Evolutionary conservation across 2,113 vertebrate species (phyloP), one percentile per base, ranked within the genome.

Genomic region (Petromus typicus): DNA sequence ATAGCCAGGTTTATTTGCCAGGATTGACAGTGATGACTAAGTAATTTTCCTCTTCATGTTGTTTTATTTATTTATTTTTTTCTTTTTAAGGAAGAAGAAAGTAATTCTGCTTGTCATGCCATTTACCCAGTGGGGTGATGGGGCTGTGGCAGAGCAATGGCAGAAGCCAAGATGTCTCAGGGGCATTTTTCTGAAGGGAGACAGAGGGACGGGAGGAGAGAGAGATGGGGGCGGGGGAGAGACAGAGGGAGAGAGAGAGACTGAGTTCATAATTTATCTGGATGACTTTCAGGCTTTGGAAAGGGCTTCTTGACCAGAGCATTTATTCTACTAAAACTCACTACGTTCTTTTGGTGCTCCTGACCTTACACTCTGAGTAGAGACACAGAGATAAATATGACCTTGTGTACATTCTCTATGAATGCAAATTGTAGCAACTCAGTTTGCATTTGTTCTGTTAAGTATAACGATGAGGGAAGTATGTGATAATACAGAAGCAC

Each of bases 1-100:
- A 96, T 95, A 89, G 94, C 78, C 61, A 66, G 79, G 88, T 94
- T 97, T 96, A 95, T 93, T 96, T 94, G 93, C 93, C 93, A 86
- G 63, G 95, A 95, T 71, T 84, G 96, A 89, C 80, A 78, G 92
- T 59, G 71, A 96, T 95, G 94, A 91, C 94, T 96, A 94, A 93
- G 93, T 95, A 67, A 79, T 91, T 96, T 96, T 93, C 94, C 90
- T 97, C 94, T 93, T 95, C 30, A 73, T 86, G 63, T 6, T 57
- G 75, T 57, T 45, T 89, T 82, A 56, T 43, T 61, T 54, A n/a
- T n/a, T n/a, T n/a, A n/a, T 63, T 20, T 43, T 22, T 8, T 10
- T 76, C 51, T 75, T 93, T 91, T 48, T 94, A 95, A 82, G 88
- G 90, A 94, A 88, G 82, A 67, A 92, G 76, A 96, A 81, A 80